A percentile compares a stretch with the other conserved stretches of the same genome.
Evolutionary conservation across 2,888 invertebrate genomes (phyloP).

Genomic region (Xestia c-nigrum): DNA sequence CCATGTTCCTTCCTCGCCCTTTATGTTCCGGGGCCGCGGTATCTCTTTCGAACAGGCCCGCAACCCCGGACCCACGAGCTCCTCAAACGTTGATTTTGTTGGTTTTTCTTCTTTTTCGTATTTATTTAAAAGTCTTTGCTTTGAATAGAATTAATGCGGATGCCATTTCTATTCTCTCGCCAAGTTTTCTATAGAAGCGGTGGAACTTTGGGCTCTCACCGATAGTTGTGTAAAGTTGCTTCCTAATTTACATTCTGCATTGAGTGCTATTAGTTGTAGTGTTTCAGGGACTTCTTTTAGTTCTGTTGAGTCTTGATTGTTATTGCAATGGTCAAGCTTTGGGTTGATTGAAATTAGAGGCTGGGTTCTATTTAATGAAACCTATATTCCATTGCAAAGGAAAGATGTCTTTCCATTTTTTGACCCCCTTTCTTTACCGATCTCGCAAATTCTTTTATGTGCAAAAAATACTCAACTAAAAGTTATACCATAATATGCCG

Average conservation of each 20-base stretch:
- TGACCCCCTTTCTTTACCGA: background rate
- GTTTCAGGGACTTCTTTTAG: conserved; percentile 36
- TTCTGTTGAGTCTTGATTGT: background rate
- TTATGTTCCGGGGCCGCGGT: too few species aligned
- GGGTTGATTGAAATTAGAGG: too few species aligned
- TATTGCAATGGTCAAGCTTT: background rate
- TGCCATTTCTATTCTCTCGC: conserved; percentile 15
- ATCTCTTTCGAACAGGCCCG: too few species aligned
- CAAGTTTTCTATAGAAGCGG: conserved; percentile 19
- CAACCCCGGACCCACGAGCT: too few species aligned
- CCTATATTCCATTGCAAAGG: background rate
- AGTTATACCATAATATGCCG: background rate
- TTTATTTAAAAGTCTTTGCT: background rate
- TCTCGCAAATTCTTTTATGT: background rate
- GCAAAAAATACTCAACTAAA: background rate
- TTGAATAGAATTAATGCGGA: background rate
- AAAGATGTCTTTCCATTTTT: background rate
- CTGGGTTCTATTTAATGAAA: background rate
- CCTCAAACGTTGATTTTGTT: background rate
- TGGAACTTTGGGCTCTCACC: conserved; percentile 29
- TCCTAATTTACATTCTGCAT: conserved; percentile 54
- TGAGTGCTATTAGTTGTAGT: conserved; percentile 50
- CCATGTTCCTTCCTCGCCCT: too few species aligned
- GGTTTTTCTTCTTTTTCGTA: background rate
- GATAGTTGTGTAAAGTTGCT: conserved; percentile 43